Evolutionary conservation across 2,797 vertebrate species (phyloP), one percentile per base, ranked within the genome.

Genomic region (Miichthys miiuy): DNA sequence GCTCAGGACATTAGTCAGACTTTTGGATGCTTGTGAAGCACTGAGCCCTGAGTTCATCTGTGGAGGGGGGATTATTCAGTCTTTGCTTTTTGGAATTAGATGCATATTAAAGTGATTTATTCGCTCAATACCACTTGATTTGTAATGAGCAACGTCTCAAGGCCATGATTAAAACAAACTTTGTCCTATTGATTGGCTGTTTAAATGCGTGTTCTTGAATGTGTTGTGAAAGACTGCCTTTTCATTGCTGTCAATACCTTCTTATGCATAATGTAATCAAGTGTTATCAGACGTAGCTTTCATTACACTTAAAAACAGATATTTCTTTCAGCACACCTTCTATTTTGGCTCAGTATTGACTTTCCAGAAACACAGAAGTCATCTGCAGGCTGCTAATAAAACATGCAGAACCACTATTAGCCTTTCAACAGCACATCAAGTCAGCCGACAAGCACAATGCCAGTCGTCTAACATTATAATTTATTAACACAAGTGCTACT

Each of bases 1-100:
- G 91, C 87, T 93, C 85, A 79, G 80, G 80, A 84, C 87, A 92
- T 93, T 90, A 91, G 82, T 91, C 87, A 87, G 80, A 86, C 68
- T 70, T 89, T 50, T 90, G 89, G 89, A 91, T 51, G 74, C 82
- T 71, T 75, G 69, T 69, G 81, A 83, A 87, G 69, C 20, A 20
- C 23, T 80, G 69, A 85, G 77, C 68, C 80, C 55, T 0, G 23
- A 80, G 72, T 69, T 79, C 64, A 71, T 79, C 48, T 55, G 14
- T 9, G 34, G 34, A 1, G 68, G 38, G 48, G 60, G 30, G 30
- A 44, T 75, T 73, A 30, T 79, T 68, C 11, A 55, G 51, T 51
- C 52, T 76, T 76, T 79, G 56, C 38, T 80, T 84, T 76, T 47
- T 55, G 67, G 79, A 77, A 85, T 89, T 68, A 79, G 56, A 80